Base-by-base conservation (phyloP, 1,140 invertebrate species). In the Chionoecetes opilio region DNA sequence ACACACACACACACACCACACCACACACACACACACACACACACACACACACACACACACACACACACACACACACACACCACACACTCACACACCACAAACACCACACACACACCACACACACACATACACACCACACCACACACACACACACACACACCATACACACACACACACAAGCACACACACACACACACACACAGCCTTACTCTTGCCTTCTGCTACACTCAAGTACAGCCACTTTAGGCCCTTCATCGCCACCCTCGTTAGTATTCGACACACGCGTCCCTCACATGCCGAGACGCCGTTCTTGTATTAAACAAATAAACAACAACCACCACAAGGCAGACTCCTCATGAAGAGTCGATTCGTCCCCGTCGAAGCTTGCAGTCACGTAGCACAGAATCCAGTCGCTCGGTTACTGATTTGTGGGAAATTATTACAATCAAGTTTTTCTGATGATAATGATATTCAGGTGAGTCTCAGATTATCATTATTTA, bases 111-210 rank as follows among this genome's bases (percentile, higher is more conserved):
- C 5, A 26, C 82, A 84, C 82, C 82, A 84, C 82, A 84, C 82
- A 84, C 82, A 84, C 82, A 84, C 82, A 84, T n/a, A 84, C 82
- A 84, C 82, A 84, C 82, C 84, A 86, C 84, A 86, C 84, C n/a
- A n/a, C 84, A 86, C 84, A 86, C 84, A 86, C 84, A 86, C 84
- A 86, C 84, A 86, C 84, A 84, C 5, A 84, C 6, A n/a, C 26
- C 82, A 84, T 26, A 84, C 82, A 84, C 5, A 26, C 82, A 84
- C 82, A 84, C 82, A 84, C 82, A 84, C 82, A 84, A 17, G 29
- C 82, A 84, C 82, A 84, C 82, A 84, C 82, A 84, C 82, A 84
- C 82, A 84, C 82, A 84, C 82, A 84, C 82, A 84, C 82, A 84
- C 82, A 84, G 17, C 21, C 82, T n/a, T n/a, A 84, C 26, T n/a